Evolutionary conservation across 2,888 invertebrate species (phyloP).

Genomic region (Apamea crenata): DNA sequence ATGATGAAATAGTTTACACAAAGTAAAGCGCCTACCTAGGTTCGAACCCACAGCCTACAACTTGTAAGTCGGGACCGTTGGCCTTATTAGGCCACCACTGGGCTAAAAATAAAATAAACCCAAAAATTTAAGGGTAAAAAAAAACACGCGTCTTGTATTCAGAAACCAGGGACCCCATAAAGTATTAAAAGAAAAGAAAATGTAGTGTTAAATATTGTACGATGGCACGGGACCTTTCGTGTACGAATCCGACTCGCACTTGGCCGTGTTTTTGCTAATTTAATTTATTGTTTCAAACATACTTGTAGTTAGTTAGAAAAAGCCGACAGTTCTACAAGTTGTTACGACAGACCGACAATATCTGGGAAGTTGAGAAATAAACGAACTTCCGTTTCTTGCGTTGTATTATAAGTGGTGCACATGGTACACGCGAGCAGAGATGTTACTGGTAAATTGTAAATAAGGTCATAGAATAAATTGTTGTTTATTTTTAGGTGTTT

Average conservation of each 20-base stretch:
- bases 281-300: conserved; percentile 56
- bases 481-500: conserved; percentile 8
- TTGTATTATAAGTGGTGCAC: conserved; percentile 46
- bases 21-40: no score
- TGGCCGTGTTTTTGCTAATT: conserved; percentile 56
- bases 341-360: conserved; percentile 67
- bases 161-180: no score
- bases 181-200: neutral
- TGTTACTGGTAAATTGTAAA: conserved; percentile 20
- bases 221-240: neutral
- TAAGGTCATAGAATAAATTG: conserved; percentile 35
- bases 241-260: neutral
- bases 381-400: conserved; percentile 61
- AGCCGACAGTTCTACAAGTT: conserved; percentile 51
- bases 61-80: no score
- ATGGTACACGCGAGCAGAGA: conserved; percentile 34
- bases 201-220: neutral
- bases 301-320: conserved; percentile 36
- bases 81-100: no score
- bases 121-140: neutral
- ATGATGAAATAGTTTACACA: no score
- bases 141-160: no score
- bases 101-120: no score
- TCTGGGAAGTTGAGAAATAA: conserved; percentile 70
- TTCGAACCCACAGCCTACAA: no score